Percentiles rank a stretch among this genome's conserved stretches.
Conservation (phyloP, 2,888 invertebrate species). For the Masnerella sp. region DNA sequence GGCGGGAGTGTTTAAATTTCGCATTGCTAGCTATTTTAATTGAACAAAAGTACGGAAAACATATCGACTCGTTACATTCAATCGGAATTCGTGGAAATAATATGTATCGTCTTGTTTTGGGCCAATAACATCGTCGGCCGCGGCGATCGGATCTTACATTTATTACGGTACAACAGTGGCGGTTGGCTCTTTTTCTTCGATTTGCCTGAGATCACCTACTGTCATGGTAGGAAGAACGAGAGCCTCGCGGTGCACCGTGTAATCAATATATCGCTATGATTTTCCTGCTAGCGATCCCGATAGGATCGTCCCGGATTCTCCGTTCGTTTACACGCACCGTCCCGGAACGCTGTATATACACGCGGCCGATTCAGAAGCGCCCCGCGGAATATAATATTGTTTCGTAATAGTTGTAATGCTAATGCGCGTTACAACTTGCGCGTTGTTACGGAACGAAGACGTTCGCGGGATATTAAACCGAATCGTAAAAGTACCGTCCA, state of each 20-base stretch:
- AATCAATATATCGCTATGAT: conserved; percentile 62
- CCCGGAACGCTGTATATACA: conserved; percentile 31
- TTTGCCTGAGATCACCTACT: conserved; percentile 50
- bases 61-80: conserved; percentile 14
- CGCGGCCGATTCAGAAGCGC: conserved; percentile 31
- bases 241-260: conserved; percentile 56
- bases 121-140: conserved; percentile 26
- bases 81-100: conserved; percentile 32
- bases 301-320: conserved; percentile 52
- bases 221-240: conserved; percentile 58
- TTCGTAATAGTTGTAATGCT: conserved; percentile 52
- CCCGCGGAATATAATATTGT: conserved; percentile 48
- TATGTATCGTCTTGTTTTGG: conserved; percentile 25
- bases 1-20: too few species aligned
- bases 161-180: conserved; percentile 59
- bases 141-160: conserved; percentile 46
- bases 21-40: conserved; percentile 8
- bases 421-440: conserved; percentile 46
- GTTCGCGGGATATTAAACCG: conserved; percentile 16
- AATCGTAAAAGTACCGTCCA: conserved; percentile 1
- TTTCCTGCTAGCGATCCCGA: conserved; percentile 48
- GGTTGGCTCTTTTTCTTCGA: conserved; percentile 52
- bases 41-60: conserved; percentile 15
- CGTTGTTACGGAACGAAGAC: conserved; percentile 47
- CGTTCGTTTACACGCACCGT: conserved; percentile 43